Conservation (phyloP, 2,888 invertebrate genomes). For the Spatulosminthurus flaviceps region DNA sequence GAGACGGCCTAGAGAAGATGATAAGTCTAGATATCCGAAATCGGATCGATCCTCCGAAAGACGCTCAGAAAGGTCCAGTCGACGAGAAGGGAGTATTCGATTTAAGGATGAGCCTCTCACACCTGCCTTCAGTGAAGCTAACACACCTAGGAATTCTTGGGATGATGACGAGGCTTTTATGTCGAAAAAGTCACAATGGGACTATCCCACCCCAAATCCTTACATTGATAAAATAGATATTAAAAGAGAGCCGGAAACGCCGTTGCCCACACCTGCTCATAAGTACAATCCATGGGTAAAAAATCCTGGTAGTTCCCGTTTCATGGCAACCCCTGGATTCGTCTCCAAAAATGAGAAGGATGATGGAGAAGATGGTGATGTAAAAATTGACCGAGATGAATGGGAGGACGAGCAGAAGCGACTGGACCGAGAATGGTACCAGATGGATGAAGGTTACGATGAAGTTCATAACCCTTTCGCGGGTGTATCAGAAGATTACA, state of each 20-base stretch:
- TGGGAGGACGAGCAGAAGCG: constrained; percentile 93
- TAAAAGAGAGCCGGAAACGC: constrained; percentile 72
- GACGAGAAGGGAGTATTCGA: constrained; percentile 65
- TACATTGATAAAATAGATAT: constrained; percentile 64
- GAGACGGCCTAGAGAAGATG: constrained; percentile 53
- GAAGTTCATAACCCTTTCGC: constrained; percentile 94
- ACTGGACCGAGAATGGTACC: constrained; percentile 96
- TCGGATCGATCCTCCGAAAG: constrained; percentile 51
- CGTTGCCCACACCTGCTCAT: constrained; percentile 86
- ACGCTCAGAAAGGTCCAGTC: constrained; percentile 49
- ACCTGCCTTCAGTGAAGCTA: constrained; percentile 75
- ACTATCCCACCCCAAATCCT: constrained; percentile 57
- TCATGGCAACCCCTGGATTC: constrained; percentile 59
- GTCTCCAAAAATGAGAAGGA: constrained; percentile 50
- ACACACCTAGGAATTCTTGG: constrained; percentile 71
- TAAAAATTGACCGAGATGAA: constrained; percentile 79
- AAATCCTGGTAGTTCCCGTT: constrained; percentile 61
- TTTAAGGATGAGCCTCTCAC: constrained; percentile 89
- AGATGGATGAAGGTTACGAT: constrained; percentile 90
- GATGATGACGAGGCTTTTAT: constrained; percentile 57
- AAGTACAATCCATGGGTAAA: constrained; percentile 83
- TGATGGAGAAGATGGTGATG: constrained; percentile 70
- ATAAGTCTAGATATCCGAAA: constrained; percentile 41
- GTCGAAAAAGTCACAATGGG: constrained; percentile 58
- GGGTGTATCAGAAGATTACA: constrained; percentile 88